phyloP scores from a whole-genome alignment of 2,797 vertebrate species.

The Chaunax sp. region DNA sequence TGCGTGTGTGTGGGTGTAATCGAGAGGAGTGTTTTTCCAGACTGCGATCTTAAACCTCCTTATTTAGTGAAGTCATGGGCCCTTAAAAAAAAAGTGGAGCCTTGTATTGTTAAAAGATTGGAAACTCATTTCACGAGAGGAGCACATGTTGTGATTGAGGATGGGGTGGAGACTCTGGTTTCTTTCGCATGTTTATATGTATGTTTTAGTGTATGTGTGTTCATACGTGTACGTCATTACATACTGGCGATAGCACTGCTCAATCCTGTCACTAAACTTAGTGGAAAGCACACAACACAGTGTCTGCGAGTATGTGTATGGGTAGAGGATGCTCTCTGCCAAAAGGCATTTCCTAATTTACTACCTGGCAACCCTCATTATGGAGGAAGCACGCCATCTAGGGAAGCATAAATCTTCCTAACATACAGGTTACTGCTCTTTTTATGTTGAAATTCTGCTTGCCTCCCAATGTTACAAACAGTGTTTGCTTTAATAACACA shows the following conservation, averaged over 20 bases:
- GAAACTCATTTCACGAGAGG: slow-evolving; percentile 39
- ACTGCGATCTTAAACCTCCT: slow-evolving; percentile 41
- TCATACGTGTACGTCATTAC: slow-evolving; percentile 13
- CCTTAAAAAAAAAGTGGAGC: slow-evolving; percentile 43
- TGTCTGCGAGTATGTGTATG: slow-evolving; percentile 31
- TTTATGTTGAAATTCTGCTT: slow-evolving; percentile 82
- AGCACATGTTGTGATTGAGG: slow-evolving; percentile 18
- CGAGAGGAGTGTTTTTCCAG: slow-evolving; percentile 54
- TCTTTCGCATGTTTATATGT: slow-evolving; percentile 16
- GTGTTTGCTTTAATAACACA: slow-evolving; percentile 84
- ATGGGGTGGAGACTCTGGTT: slow-evolving; percentile 19
- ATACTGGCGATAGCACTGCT: slow-evolving; percentile 13
- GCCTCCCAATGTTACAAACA: slow-evolving; percentile 79
- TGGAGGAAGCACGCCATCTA: slow-evolving; percentile 67
- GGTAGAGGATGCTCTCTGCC: slow-evolving; percentile 60
- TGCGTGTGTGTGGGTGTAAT: neutral
- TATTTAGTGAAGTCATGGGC: slow-evolving; percentile 42
- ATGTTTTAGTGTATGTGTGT: slow-evolving; percentile 1
- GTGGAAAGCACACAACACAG: slow-evolving; percentile 15
- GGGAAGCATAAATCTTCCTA: slow-evolving; percentile 81
- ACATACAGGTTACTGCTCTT: slow-evolving; percentile 81
- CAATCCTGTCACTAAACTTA: slow-evolving; percentile 27
- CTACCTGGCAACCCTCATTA: slow-evolving; percentile 77
- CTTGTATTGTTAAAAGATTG: slow-evolving; percentile 25
- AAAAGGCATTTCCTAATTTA: slow-evolving; percentile 82